Base-by-base conservation (phyloP, 2,888 invertebrate species). In the Eurois occulta region DNA sequence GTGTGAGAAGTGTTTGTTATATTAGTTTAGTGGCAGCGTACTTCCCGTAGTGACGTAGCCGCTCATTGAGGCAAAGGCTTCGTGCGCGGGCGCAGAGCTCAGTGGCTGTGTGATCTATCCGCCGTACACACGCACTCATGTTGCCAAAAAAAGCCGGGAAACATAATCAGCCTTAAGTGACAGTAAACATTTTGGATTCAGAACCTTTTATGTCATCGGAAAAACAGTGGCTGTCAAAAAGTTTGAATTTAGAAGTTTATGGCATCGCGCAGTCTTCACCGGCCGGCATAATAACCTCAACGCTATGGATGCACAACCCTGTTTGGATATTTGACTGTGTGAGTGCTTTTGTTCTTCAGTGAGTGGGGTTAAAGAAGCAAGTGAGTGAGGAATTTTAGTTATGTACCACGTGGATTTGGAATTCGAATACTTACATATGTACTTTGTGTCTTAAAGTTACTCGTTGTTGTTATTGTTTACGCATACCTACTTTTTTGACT, bases 71-170 rank as follows among this genome's bases (percentile, higher is more conserved):
- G 90, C 94, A 92, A 93, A 94, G 95, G 89, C 93, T 91, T 90
- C 88, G 91, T 91, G 93, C 93, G 95, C 94, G 88, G 86, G 89
- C 94, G 92, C 93, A 74, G 90, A 86, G 94, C 95, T 96, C 96
- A 96, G 96, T 96, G 95, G 91, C 93, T 86, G 92, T 92, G 96
- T 96, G 96, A 95, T 95, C 96, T 96, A 96, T 95, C 92, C 93
- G 94, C 92, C 88, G 95, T 93, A 93, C 94, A 96, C 95, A 96
- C 96, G 96, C 96, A 93, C 94, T 91, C 92, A 94, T 94, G 93
- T 91, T 90, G 92, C 92, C 91, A 84, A 84, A 89, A 84, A 77
- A 84, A 83, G 75, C 64, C 81, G 72, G 71, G 77, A 64, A 55
- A 66, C 85, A 82, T 65, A 13, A 65, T 65, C 65, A 65, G 32